Percentiles rank a stretch among this genome's conserved stretches.
Evolutionary conservation across 2,797 vertebrate genomes (phyloP).

Genomic region (Diglossa cyanea): DNA sequence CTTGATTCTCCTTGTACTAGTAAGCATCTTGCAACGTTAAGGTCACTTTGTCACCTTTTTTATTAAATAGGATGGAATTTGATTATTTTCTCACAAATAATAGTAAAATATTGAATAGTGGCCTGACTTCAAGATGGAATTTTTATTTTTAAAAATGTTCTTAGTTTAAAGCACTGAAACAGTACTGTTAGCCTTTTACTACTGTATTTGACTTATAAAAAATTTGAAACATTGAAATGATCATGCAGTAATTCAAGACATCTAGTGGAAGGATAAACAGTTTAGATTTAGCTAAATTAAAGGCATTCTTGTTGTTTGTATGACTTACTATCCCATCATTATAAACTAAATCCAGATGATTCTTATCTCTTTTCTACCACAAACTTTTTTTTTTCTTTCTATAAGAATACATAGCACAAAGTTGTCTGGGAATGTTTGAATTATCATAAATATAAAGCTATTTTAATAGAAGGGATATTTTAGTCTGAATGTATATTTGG

Average conservation of each 20-base stretch:
- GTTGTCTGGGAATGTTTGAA: slow-evolving; percentile 21
- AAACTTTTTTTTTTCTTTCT: neutral
- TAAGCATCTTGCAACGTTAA: neutral
- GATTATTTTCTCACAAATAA: neutral
- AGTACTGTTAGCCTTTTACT: neutral
- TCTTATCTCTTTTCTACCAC: neutral
- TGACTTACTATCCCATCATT: neutral
- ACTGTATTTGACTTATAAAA: neutral
- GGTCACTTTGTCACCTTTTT: neutral
- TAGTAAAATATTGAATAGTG: neutral
- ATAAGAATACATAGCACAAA: neutral
- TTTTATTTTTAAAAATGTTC: rapidly evolving
- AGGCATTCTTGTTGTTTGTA: neutral
- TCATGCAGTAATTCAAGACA: neutral
- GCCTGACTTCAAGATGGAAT: neutral
- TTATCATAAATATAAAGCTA: slow-evolving; percentile 15
- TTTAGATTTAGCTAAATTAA: slow-evolving; percentile 6
- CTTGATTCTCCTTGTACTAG: neutral
- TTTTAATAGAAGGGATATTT: neutral
- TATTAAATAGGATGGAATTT: neutral
- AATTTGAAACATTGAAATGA: neutral
- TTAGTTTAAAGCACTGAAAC: neutral
- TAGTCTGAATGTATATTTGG: neutral
- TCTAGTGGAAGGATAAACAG: slow-evolving; percentile 4
- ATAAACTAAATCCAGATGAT: slow-evolving; percentile 41